Evolutionary conservation across 2,113 vertebrate genomes (phyloP).

Genomic region (Engystomops pustulosus): DNA sequence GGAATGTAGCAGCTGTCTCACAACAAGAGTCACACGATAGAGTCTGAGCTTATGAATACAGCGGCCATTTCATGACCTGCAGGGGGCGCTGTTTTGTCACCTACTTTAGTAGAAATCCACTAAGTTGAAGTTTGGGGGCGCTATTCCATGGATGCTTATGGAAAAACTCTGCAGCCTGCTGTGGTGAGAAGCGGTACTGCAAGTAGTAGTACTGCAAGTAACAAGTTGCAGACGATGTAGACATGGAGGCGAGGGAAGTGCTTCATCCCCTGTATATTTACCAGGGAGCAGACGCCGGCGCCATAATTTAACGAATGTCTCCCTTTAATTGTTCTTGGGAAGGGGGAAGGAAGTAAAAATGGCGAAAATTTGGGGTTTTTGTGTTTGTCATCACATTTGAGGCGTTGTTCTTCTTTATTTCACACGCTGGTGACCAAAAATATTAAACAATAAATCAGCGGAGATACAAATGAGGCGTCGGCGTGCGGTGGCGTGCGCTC

Average conservation of each 20-base stretch:
- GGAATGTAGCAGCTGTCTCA: background rate
- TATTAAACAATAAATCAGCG: constrained; percentile 41
- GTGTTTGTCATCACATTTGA: constrained; percentile 3
- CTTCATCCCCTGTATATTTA: no score
- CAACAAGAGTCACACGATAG: no score
- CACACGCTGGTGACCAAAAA: background rate
- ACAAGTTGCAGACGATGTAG: no score
- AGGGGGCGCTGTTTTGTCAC: no score
- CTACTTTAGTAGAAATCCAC: background rate
- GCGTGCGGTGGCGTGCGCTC: background rate
- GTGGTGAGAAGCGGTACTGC: background rate
- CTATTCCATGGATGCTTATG: background rate
- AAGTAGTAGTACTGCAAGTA: no score
- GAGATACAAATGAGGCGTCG: constrained; percentile 1
- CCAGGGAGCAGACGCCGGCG: no score
- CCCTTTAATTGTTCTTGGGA: background rate
- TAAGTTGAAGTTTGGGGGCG: no score
- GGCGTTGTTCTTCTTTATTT: constrained; percentile 8
- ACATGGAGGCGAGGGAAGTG: no score
- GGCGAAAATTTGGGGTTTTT: background rate
- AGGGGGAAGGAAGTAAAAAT: background rate
- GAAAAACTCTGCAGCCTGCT: no score
- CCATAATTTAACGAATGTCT: no score
- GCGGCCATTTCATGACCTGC: no score
- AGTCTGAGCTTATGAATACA: background rate